Evolutionary conservation across 1,140 invertebrate genomes (phyloP).

Genomic region (Drosophila erecta): DNA sequence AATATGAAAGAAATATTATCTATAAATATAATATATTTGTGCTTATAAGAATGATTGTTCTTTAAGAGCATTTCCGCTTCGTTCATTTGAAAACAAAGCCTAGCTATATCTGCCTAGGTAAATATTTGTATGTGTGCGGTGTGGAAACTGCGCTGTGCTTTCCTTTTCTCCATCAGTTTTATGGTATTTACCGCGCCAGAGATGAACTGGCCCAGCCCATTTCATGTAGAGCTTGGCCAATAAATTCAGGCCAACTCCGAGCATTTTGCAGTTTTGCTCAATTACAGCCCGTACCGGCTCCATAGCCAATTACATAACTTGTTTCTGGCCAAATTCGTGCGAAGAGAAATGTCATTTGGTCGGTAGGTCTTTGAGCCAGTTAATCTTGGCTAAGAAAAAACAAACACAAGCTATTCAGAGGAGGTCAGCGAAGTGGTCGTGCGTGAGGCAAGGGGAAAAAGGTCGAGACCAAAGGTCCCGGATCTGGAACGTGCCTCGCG

Average conservation of each 20-base stretch:
- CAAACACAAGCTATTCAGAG: slow-evolving; percentile 39
- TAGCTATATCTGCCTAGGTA: slow-evolving; percentile 30
- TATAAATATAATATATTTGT: too few species aligned
- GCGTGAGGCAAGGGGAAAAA: slow-evolving; percentile 38
- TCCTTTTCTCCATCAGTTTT: slow-evolving; percentile 51
- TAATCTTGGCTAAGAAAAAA: slow-evolving; percentile 47
- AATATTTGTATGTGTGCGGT: slow-evolving; percentile 39
- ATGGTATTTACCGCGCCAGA: slow-evolving; percentile 36
- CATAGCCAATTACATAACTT: slow-evolving; percentile 59
- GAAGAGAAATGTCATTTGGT: slow-evolving; percentile 56
- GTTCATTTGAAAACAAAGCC: neutral
- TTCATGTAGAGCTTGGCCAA: slow-evolving; percentile 42
- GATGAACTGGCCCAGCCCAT: slow-evolving; percentile 35
- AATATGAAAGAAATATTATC: too few species aligned
- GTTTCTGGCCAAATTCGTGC: slow-evolving; percentile 55
- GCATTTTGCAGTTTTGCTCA: slow-evolving; percentile 42
- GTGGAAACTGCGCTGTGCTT: slow-evolving; percentile 64
- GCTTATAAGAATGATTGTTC: too few species aligned
- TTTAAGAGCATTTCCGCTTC: slow-evolving; percentile 15
- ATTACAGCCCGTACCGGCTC: slow-evolving; percentile 27
- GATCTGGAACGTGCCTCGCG: slow-evolving; percentile 46
- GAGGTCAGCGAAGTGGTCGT: slow-evolving; percentile 24
- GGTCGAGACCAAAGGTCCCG: slow-evolving; percentile 9
- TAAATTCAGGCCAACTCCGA: slow-evolving; percentile 50
- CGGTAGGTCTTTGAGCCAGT: slow-evolving; percentile 28